These are phyloP conservation scores for Rhipidura dahli DNA, from an alignment of 2,113 vertebrate species.

Conservation along the genomic window DNA sequence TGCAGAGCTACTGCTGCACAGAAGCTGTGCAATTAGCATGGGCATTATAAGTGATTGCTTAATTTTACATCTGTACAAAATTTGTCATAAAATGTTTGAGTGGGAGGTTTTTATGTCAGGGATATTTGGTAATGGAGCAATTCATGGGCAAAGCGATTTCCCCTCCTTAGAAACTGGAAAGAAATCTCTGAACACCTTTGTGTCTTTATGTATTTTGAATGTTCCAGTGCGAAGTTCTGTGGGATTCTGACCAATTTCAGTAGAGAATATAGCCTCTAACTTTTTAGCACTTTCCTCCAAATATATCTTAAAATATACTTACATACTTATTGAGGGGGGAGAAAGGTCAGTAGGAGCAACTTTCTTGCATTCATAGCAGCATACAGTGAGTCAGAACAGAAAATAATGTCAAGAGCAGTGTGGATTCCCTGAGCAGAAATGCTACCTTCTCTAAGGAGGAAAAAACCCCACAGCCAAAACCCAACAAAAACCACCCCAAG, in stretches of 20 bases:
- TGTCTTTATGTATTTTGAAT: background rate
- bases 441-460: background rate
- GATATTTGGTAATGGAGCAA: background rate
- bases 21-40: background rate
- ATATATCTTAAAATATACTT: background rate
- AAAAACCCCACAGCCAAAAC: background rate
- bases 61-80: background rate
- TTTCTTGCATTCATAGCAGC: background rate
- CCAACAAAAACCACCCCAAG: background rate
- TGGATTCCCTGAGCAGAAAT: background rate
- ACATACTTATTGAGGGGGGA: background rate
- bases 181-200: background rate
- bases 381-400: background rate
- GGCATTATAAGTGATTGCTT: background rate
- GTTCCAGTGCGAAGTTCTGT: background rate
- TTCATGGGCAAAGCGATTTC: background rate
- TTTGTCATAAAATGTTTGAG: background rate
- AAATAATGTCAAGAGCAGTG: background rate
- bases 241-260: background rate
- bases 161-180: background rate
- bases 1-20: background rate
- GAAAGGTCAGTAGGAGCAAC: background rate
- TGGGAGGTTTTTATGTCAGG: background rate
- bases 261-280: background rate
- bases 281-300: background rate